Evolutionary conservation across 1,140 invertebrate species (phyloP).

Genomic region (Sipha flava): DNA sequence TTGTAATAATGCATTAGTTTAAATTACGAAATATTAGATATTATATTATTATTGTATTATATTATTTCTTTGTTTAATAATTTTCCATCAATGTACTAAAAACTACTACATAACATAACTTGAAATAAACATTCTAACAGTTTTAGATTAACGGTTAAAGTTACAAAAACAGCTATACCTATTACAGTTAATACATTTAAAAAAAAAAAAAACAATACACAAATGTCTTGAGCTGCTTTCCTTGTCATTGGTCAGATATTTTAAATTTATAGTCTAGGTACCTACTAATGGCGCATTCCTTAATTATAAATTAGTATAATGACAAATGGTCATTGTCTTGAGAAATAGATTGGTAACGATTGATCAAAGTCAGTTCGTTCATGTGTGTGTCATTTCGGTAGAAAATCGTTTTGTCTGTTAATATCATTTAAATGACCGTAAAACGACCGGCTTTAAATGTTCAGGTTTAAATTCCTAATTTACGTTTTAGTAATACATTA

Average conservation of each 20-base stretch:
- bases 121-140: not conserved
- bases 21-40: not conserved
- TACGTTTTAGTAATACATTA: not conserved
- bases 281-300: not conserved
- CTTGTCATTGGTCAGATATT: not conserved
- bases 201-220: not conserved
- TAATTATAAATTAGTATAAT: conserved; percentile 2
- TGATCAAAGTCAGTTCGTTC: conserved; percentile 2
- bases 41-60: too few species aligned
- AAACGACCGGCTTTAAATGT: not conserved
- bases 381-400: not conserved
- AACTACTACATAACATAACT: not conserved
- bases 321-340: conserved; percentile 10
- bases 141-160: not conserved
- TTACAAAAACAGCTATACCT: not conserved
- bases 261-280: not conserved
- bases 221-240: too few species aligned
- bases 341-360: not conserved
- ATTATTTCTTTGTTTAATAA: not conserved
- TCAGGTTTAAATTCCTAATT: not conserved
- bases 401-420: conserved; percentile 16
- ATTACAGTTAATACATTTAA: too few species aligned
- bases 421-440: conserved; percentile 14
- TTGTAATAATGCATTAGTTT: not conserved
- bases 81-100: not conserved